Percentiles rank a stretch among this genome's conserved stretches.
phyloP scores from a whole-genome alignment of 2,113 vertebrate genomes.

The Ramphastos sulfuratus region DNA sequence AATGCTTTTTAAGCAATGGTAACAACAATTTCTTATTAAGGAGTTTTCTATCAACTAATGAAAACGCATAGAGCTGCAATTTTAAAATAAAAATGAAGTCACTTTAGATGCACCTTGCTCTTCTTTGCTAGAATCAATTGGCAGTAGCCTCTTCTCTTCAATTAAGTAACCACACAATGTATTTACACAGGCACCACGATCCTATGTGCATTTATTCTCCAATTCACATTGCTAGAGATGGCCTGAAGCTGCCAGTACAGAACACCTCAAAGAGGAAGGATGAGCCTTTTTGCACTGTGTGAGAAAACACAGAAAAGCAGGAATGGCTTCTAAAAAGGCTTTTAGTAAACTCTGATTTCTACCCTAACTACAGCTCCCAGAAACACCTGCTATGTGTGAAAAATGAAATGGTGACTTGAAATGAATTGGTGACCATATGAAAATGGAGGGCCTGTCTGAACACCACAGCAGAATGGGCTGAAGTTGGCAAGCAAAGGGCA shows the following conservation, averaged over 20 bases:
- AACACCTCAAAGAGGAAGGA: background rate
- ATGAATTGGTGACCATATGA: rapidly evolving
- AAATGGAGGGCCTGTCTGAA: rapidly evolving
- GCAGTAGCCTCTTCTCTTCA: background rate
- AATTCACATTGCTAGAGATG: background rate
- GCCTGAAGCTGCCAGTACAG: background rate
- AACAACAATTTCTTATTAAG: background rate
- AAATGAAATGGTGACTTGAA: background rate
- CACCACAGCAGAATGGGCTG: rapidly evolving
- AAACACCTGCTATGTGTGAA: background rate
- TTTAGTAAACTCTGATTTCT: background rate
- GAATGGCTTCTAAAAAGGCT: background rate
- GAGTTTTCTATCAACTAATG: background rate
- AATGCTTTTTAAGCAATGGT: background rate
- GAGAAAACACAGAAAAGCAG: background rate
- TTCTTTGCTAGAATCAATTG: background rate
- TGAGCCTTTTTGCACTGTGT: background rate
- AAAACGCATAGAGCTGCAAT: background rate
- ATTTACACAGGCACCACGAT: background rate
- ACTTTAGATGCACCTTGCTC: background rate
- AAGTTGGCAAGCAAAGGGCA: rapidly evolving
- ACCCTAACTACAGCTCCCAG: rapidly evolving
- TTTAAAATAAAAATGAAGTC: background rate
- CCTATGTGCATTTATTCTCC: rapidly evolving
- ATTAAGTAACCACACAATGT: background rate